Evolutionary conservation across 1,140 invertebrate species (phyloP), one percentile per base, ranked within the genome.

Genomic region (Anoplolepis gracilipes): DNA sequence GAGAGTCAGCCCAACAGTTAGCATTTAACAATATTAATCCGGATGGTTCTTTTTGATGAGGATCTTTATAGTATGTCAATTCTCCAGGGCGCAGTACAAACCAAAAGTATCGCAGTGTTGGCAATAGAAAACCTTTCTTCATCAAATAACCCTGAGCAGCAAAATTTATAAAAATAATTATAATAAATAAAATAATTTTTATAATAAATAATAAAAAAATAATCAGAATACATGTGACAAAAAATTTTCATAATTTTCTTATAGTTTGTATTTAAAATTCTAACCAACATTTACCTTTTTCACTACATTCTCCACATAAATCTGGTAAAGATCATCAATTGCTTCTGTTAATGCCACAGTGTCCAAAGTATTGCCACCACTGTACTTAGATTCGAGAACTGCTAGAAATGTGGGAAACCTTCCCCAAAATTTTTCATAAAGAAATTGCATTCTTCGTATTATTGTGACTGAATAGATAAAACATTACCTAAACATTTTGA

Each of bases 281-380:
- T 10, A 33, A 59, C 13, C 46, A 61, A 42, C 67, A 42, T 69
- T 90, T 93, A 97, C 97, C 95, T 98, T 98, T 94, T 98, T 98
- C n/a, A 98, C 96, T 53, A 97, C 97, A 95, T 98, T 97, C 77
- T 97, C 96, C 59, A 98, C 96, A 77, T 97, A 97, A n/a, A 96
- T 97, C 87, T 97, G 96, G 91, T 97, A 97, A 22, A 98, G 95
- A 89, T 97, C 97, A 65, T 97, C 96, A 1, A 98, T 96, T 2
- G 97, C 97, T 95, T 97, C 97, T 0, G 95, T 94, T 7, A 98
- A 91, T 0, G 97, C 97, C 55, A 96, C 95, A 16, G 93, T 91
- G 90, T 97, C 96, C 55, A 96, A 91, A 36, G 95, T 95, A 55
- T 96, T 95, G 49, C 95, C 95, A 76, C 95, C 95, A 49, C 96